Conservation (phyloP, 2,888 invertebrate genomes). For the Orthosia cruda region DNA sequence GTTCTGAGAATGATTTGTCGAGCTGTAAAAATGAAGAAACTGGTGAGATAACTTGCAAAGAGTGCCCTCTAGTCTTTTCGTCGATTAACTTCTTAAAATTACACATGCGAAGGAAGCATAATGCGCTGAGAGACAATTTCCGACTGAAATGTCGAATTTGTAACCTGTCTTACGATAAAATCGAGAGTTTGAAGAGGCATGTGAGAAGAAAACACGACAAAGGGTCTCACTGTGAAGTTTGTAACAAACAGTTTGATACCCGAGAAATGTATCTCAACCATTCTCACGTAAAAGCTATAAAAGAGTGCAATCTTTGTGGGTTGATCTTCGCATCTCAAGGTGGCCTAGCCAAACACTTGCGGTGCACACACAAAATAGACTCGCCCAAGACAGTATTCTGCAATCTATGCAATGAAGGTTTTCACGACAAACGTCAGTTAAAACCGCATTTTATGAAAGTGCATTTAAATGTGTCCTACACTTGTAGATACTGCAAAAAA, state of each 20-base stretch:
- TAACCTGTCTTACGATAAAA: constrained; percentile 87
- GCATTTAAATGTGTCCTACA: constrained; percentile 86
- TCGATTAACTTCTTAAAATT: constrained; percentile 84
- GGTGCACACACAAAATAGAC: constrained; percentile 85
- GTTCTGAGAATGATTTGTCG: constrained; percentile 68
- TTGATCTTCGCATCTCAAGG: constrained; percentile 85
- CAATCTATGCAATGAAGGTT: constrained; percentile 85
- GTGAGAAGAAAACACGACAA: constrained; percentile 85
- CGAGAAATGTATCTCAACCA: constrained; percentile 83
- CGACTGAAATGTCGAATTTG: constrained; percentile 87
- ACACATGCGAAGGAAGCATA: constrained; percentile 88
- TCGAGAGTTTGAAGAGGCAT: constrained; percentile 88
- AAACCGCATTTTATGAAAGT: constrained; percentile 86
- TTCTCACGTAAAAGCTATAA: constrained; percentile 82
- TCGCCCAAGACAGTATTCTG: constrained; percentile 84
- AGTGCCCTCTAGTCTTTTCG: constrained; percentile 86
- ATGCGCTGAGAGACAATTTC: constrained; percentile 84
- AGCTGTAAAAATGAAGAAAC: constrained; percentile 78
- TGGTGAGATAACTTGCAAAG: constrained; percentile 85
- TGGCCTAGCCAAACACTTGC: constrained; percentile 85
- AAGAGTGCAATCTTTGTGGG: constrained; percentile 86
- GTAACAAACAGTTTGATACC: constrained; percentile 85
- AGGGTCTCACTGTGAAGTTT: constrained; percentile 83
- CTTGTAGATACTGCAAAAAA: constrained; percentile 84
- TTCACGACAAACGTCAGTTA: constrained; percentile 83